Evolutionary conservation across 2,113 vertebrate genomes (phyloP).

Genomic region (Albula glossodonta): DNA sequence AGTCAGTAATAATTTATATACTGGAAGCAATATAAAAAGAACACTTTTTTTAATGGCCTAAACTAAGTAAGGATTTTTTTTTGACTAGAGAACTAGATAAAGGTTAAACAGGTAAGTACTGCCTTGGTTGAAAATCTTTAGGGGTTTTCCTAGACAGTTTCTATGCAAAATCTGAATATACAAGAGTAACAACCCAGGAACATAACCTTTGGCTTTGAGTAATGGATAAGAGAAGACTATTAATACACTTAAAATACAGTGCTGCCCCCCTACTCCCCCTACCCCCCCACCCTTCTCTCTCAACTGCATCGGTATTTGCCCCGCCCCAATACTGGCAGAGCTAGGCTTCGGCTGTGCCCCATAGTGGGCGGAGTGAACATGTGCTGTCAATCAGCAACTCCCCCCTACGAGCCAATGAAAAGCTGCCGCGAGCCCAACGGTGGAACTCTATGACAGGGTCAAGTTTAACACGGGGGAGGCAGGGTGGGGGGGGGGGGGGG

Average conservation of each 20-base stretch:
- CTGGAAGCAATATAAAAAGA: conserved; percentile 95
- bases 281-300: background rate
- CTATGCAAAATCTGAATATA: conserved; percentile 72
- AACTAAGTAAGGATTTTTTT: conserved; percentile 66
- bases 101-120: conserved; percentile 81
- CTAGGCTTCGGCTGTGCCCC: background rate
- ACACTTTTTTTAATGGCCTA: conserved; percentile 76
- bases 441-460: too few species aligned
- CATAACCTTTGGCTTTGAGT: conserved; percentile 90
- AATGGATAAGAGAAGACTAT: conserved; percentile 77
- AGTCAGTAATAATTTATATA: conserved; percentile 91
- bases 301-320: background rate
- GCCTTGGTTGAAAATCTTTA: conserved; percentile 71
- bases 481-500: too few species aligned
- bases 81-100: conserved; percentile 69
- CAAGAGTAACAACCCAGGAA: conserved; percentile 73
- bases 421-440: background rate
- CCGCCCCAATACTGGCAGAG: background rate
- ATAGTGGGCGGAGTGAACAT: background rate
- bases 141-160: conserved; percentile 70
- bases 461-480: too few species aligned
- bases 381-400: background rate
- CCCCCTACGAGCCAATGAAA: background rate
- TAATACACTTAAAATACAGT: conserved; percentile 73
- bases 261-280: conserved; percentile 58